Percentiles rank a stretch among this genome's conserved stretches.
Conservation (phyloP, 2,888 invertebrate species). For the Silvanus unidentatus region DNA sequence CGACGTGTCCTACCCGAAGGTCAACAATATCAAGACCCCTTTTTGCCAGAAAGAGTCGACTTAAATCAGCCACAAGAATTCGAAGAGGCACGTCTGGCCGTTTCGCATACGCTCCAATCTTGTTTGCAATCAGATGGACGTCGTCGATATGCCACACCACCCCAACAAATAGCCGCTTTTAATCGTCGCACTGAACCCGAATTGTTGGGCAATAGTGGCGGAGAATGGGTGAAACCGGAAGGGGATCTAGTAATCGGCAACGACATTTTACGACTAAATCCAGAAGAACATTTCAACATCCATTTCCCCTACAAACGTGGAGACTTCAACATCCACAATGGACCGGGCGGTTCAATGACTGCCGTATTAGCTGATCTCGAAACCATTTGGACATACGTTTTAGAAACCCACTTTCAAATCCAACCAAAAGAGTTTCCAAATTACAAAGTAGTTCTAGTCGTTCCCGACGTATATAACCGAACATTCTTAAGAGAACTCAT, state of each 20-base stretch:
- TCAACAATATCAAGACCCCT: conserved; percentile 33
- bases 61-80: conserved; percentile 68
- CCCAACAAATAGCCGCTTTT: conserved; percentile 83
- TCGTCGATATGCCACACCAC: conserved; percentile 72
- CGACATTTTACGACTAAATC: conserved; percentile 63
- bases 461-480: conserved; percentile 86
- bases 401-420: conserved; percentile 73
- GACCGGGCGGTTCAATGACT: conserved; percentile 79
- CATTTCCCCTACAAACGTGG: conserved; percentile 88
- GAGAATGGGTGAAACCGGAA: conserved; percentile 59
- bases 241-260: conserved; percentile 69
- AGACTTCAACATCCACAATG: conserved; percentile 77
- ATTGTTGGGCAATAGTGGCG: conserved; percentile 52
- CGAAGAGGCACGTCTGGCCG: conserved; percentile 76
- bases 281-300: conserved; percentile 69
- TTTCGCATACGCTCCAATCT: conserved; percentile 80
- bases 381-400: conserved; percentile 79
- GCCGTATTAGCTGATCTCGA: conserved; percentile 80
- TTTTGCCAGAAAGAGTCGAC: conserved; percentile 60
- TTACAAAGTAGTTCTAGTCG: conserved; percentile 80
- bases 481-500: conserved; percentile 80
- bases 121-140: conserved; percentile 79
- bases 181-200: conserved; percentile 76
- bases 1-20: conserved; percentile 55
- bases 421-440: conserved; percentile 61